Percentiles rank a stretch among this genome's conserved stretches.
Evolutionary conservation across 2,797 vertebrate species (phyloP).

Genomic region (Cuculus canorus): DNA sequence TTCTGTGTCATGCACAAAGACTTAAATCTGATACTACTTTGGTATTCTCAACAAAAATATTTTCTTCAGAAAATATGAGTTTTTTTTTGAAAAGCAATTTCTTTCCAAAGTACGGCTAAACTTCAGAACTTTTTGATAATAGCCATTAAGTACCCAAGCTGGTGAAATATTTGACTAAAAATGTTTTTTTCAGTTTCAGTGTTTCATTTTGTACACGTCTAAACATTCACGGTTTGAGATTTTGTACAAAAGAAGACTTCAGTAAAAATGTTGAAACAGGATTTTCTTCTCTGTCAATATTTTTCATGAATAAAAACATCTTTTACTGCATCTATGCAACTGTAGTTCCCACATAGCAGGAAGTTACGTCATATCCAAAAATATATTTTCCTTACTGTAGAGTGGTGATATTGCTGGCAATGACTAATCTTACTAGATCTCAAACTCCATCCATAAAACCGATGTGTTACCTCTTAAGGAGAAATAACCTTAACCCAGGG

Average conservation of each 20-base stretch:
- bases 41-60: conserved; percentile 3
- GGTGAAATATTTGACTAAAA: conserved; percentile 25
- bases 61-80: background rate
- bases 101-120: conserved; percentile 18
- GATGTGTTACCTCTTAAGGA: background rate
- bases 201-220: background rate
- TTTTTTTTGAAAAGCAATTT: background rate
- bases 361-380: background rate
- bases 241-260: background rate
- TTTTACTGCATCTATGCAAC: background rate
- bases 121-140: background rate
- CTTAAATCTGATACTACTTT: conserved; percentile 9
- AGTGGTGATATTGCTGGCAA: background rate
- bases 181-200: background rate
- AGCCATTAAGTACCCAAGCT: background rate
- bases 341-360: background rate
- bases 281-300: background rate
- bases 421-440: conserved; percentile 28
- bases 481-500: conserved; percentile 2
- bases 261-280: background rate
- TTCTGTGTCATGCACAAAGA: background rate
- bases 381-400: background rate
- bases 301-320: background rate
- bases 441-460: background rate
- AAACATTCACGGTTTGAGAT: background rate